Conservation (phyloP, 2,797 vertebrate species). For the Naso thynnoides region DNA sequence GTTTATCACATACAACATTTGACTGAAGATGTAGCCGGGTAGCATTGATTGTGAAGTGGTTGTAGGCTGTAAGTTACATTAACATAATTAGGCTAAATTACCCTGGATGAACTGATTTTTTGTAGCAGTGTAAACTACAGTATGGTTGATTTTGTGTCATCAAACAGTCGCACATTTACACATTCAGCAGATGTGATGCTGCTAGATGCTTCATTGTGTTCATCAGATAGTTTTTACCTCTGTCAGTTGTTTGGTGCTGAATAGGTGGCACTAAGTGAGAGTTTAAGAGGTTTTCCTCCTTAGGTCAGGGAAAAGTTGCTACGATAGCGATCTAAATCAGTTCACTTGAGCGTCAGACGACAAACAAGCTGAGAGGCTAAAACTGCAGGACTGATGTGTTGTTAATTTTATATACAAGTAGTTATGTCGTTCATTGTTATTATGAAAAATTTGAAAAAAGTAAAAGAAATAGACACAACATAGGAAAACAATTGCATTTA, state of each 20-base stretch:
- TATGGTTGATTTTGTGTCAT: no score
- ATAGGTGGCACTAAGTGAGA: no score
- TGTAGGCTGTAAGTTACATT: neutral
- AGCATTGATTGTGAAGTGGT: neutral
- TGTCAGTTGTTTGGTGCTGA: neutral
- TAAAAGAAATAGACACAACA: constrained; percentile 21
- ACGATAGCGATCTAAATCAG: no score
- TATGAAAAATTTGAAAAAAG: neutral
- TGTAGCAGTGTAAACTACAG: no score
- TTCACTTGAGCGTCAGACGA: no score
- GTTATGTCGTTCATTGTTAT: neutral
- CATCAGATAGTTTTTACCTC: neutral
- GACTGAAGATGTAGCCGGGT: neutral
- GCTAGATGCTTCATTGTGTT: neutral
- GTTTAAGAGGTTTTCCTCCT: neutral
- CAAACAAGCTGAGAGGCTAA: no score
- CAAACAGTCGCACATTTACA: no score
- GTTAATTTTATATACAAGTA: neutral
- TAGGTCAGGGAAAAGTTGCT: no score
- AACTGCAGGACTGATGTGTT: no score
- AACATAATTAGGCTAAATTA: neutral
- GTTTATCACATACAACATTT: neutral
- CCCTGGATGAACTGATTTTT: neutral
- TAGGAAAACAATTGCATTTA: constrained; percentile 80
- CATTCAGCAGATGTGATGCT: no score